Evolutionary conservation across 35 echinoderm and acorn worm species (phyloP).

Genomic region (Apostichopus parvimensis): DNA sequence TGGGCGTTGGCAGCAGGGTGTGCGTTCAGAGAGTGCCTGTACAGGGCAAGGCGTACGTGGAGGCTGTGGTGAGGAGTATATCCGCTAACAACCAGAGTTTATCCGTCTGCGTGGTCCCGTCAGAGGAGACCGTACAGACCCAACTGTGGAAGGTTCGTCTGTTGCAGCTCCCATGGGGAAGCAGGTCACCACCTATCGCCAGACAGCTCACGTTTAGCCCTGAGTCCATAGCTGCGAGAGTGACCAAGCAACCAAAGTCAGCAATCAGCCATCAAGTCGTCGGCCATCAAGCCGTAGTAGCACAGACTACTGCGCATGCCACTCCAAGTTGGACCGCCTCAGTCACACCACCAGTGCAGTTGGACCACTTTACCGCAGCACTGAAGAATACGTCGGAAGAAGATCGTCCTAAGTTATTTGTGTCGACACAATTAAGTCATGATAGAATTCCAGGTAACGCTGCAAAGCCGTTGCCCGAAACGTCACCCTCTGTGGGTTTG

Average conservation of each 20-base stretch:
- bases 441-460: too few relatives aligned
- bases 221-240: background rate
- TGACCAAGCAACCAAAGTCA: background rate
- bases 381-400: background rate
- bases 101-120: conserved; percentile 22
- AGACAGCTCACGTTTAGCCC: conserved; percentile 71
- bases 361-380: background rate
- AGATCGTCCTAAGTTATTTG: too few relatives aligned
- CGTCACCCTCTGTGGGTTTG: too few relatives aligned
- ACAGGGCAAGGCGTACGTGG: conserved; percentile 56
- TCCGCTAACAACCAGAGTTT: conserved; percentile 49
- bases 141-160: conserved; percentile 82
- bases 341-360: background rate
- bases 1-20: conserved; percentile 67
- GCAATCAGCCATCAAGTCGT: too few relatives aligned
- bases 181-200: conserved; percentile 21
- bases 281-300: background rate
- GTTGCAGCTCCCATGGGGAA: conserved; percentile 74
- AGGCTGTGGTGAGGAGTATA: conserved; percentile 58
- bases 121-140: conserved; percentile 55
- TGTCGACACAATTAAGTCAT: background rate
- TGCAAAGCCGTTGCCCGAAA: too few relatives aligned
- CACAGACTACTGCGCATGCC: background rate
- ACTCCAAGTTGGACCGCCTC: background rate
- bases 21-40: conserved; percentile 68